A percentile compares a stretch with the other conserved stretches of the same genome.
Evolutionary conservation across 1,140 invertebrate genomes (phyloP).

Genomic region (Drosophila kepulauana): DNA sequence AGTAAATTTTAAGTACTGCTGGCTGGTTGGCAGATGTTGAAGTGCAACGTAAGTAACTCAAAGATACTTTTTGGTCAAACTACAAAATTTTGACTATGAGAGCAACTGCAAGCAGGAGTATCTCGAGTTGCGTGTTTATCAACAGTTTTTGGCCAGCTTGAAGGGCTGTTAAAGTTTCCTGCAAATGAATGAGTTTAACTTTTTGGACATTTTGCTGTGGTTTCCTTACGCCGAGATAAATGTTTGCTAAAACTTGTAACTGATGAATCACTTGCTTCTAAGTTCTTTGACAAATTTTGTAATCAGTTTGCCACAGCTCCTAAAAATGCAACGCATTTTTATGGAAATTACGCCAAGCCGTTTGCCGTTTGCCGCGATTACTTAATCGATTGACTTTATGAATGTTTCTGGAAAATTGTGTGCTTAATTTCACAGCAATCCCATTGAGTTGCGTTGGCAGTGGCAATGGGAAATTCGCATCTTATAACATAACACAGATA

Average conservation of each 20-base stretch:
- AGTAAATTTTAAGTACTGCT: conserved; percentile 58
- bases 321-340: conserved; percentile 5
- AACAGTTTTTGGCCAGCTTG: conserved; percentile 35
- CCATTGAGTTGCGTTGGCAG: neutral
- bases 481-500: conserved; percentile 11
- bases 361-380: conserved; percentile 1
- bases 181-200: conserved; percentile 21
- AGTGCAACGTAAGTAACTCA: conserved; percentile 40
- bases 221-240: conserved; percentile 15
- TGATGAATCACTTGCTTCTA: conserved; percentile 36
- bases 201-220: conserved; percentile 16
- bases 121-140: conserved; percentile 54
- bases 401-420: neutral
- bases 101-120: neutral
- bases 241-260: conserved; percentile 27
- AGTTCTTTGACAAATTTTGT: conserved; percentile 32
- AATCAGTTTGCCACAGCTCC: conserved; percentile 19
- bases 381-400: neutral
- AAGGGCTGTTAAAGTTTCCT: conserved; percentile 17
- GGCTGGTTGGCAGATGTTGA: conserved; percentile 25
- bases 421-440: conserved; percentile 19
- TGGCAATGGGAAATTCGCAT: neutral
- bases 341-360: conserved; percentile 8
- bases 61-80: conserved; percentile 47
- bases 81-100: conserved; percentile 30